phyloP scores from a whole-genome alignment of 1,140 invertebrate genomes.

The Bombyx mandarina region DNA sequence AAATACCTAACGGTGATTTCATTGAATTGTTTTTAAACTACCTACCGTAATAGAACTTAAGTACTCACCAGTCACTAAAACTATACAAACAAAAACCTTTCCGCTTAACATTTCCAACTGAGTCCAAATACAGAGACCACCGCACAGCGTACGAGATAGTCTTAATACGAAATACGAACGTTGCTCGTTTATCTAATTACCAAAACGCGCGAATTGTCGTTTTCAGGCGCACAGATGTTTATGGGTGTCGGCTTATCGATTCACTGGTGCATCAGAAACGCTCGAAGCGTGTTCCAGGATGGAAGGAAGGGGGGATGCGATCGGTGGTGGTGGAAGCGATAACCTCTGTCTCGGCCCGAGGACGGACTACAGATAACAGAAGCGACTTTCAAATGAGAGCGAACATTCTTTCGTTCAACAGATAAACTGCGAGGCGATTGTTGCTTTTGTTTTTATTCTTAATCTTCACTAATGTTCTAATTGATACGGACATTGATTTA shows the following conservation, averaged over 20 bases:
- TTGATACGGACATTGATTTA: too few relatives aligned
- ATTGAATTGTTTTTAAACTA: too few relatives aligned
- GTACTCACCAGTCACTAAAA: conserved; percentile 46
- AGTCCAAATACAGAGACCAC: conserved; percentile 22
- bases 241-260: conserved; percentile 34
- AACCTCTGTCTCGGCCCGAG: conserved; percentile 50
- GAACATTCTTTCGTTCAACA: conserved; percentile 32
- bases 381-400: conserved; percentile 47
- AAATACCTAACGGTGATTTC: too few relatives aligned
- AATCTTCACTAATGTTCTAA: neutral
- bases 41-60: neutral
- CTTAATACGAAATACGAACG: conserved; percentile 6
- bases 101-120: conserved; percentile 56
- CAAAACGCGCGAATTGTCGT: neutral
- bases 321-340: conserved; percentile 35
- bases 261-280: conserved; percentile 45
- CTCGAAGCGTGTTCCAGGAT: conserved; percentile 26
- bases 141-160: conserved; percentile 18
- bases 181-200: conserved; percentile 10
- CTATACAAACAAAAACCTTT: conserved; percentile 39
- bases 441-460: conserved; percentile 5
- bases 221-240: conserved; percentile 24
- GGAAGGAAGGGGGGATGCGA: conserved; percentile 36
- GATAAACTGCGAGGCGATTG: conserved; percentile 18
- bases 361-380: conserved; percentile 43